Evolutionary conservation across 2,888 invertebrate genomes (phyloP).

Genomic region (Caenorhabditis uteleia): DNA sequence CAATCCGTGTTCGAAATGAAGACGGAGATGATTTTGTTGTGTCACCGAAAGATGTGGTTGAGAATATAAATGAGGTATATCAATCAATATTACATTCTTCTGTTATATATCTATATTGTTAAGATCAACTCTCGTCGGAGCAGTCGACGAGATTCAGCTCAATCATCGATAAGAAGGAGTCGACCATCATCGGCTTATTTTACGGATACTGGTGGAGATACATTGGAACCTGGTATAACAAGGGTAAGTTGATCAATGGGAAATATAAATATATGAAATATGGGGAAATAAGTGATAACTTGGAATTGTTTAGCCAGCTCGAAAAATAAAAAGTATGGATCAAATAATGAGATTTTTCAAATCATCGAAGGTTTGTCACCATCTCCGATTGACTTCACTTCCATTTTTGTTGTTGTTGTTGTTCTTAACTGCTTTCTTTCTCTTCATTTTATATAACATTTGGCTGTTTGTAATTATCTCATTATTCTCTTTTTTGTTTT

Average conservation of each 20-base stretch:
- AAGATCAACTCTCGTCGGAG: slow-evolving; percentile 31
- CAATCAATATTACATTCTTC: neutral
- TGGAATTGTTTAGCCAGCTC: slow-evolving; percentile 18
- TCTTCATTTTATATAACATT: too few relatives aligned
- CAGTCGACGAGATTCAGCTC: slow-evolving; percentile 36
- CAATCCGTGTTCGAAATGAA: slow-evolving; percentile 36
- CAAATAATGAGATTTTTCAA: slow-evolving; percentile 31
- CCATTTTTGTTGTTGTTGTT: too few relatives aligned
- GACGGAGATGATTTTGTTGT: slow-evolving; percentile 41
- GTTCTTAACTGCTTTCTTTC: too few relatives aligned
- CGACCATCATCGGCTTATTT: slow-evolving; percentile 36
- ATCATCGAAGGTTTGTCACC: slow-evolving; percentile 30
- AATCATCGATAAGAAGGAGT: slow-evolving; percentile 31
- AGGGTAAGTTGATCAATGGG: slow-evolving; percentile 11
- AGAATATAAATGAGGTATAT: slow-evolving; percentile 21
- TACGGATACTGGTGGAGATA: slow-evolving; percentile 27
- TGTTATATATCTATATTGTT: too few relatives aligned
- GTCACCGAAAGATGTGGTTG: slow-evolving; percentile 27
- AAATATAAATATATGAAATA: neutral
- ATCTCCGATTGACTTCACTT: too few relatives aligned
- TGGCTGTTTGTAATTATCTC: too few relatives aligned
- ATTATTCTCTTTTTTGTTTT: too few relatives aligned
- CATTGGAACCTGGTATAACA: slow-evolving; percentile 7
- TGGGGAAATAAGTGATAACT: neutral
- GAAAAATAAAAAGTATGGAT: slow-evolving; percentile 39